Evolutionary conservation across 2,797 vertebrate genomes (phyloP), one percentile per base, ranked within the genome.

Genomic region (Molossus alvarezi): DNA sequence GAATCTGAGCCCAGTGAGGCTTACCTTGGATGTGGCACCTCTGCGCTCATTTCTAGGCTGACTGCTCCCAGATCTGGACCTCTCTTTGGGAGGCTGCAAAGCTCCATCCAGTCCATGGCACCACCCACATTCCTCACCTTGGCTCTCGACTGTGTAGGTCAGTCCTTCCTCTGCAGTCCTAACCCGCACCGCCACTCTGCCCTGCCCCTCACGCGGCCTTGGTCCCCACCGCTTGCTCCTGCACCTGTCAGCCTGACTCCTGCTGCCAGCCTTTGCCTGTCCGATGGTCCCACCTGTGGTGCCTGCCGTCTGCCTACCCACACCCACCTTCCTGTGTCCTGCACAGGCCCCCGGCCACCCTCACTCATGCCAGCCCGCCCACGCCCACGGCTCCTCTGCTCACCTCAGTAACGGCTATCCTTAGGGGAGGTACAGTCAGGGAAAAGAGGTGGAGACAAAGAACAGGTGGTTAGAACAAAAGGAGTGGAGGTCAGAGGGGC

Each of bases 401-500:
- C 99, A 99, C 99, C 99, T 99, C 98, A 99, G 98, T 98, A 99
- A 98, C 98, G 99, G 98, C 99, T 99, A 99, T 99, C 99, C 99
- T 98, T 99, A 98, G 99, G 99, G 96, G 99, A 99, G 98, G 98
- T 98, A 99, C 97, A 98, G 97, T 98, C 98, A 97, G 97, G 98
- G 98, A 98, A 98, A 98, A 98, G 98, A 99, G 98, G 98, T 97
- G 98, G 98, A 98, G 98, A 99, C 98, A 99, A 98, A 98, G 98
- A 98, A 98, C 97, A 98, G 94, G 97, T 98, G 98, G 98, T 98
- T 99, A 99, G 98, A 98, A 98, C 97, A 97, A 72, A 97, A 98
- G 96, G 95, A 93, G 97, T 73, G 84, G 95, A 94, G 86, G 94
- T 91, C 71, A 93, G 82, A 97, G 96, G 76, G 93, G 55, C 3